Percentiles rank a stretch among this genome's conserved stretches.
Evolutionary conservation across 92 coral and sea anemone genomes (phyloP).

Genomic region (Porites evermanni): DNA sequence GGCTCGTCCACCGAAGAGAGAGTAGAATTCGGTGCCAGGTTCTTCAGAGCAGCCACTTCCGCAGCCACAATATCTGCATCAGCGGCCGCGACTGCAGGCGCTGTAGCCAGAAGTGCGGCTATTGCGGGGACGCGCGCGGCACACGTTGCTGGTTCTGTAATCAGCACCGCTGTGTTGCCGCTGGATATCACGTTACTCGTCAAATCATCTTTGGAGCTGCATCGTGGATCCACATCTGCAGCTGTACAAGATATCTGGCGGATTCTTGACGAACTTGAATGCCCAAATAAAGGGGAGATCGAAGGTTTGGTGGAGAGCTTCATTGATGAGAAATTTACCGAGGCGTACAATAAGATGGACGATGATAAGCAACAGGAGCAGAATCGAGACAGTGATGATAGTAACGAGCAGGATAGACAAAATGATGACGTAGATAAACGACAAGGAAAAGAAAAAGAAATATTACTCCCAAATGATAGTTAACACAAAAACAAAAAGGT

Average conservation of each 20-base stretch:
- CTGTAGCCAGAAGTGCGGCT: conserved; percentile 32
- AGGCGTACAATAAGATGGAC: conserved; percentile 16
- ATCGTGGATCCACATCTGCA: conserved; percentile 37
- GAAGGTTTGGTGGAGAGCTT: conserved; percentile 31
- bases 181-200: conserved; percentile 35
- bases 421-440: too few species aligned
- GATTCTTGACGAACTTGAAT: conserved; percentile 26
- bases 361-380: too few species aligned
- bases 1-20: conserved; percentile 37
- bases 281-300: conserved; percentile 28
- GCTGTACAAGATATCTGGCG: conserved; percentile 38
- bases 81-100: conserved; percentile 39
- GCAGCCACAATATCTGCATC: conserved; percentile 42
- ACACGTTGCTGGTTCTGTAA: conserved; percentile 28
- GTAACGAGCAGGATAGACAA: too few species aligned
- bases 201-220: conserved; percentile 44
- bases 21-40: conserved; percentile 43
- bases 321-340: conserved; percentile 40
- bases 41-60: conserved; percentile 10
- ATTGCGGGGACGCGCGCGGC: conserved; percentile 38
- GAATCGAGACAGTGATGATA: too few species aligned
- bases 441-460: too few species aligned
- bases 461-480: too few species aligned
- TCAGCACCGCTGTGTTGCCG: conserved; percentile 44
- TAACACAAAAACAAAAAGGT: too few species aligned